Percentiles rank a stretch among this genome's conserved stretches.
Evolutionary conservation across 53 echinoderm and acorn worm species (phyloP).

Genomic region (Holothuria scabra): DNA sequence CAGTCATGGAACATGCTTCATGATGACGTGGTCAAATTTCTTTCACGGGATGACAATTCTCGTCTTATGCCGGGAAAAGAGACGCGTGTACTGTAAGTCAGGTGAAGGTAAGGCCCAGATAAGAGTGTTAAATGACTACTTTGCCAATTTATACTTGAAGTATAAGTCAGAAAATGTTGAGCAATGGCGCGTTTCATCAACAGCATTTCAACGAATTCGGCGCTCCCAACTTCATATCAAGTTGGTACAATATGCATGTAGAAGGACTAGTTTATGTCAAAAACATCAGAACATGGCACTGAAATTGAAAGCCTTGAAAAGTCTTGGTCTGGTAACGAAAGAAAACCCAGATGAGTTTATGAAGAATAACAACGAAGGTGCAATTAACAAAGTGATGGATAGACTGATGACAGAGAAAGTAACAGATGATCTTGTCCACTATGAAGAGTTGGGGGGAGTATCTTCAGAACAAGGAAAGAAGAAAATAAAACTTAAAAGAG

Average conservation of each 20-base stretch:
- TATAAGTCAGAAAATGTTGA: slow-evolving; percentile 29
- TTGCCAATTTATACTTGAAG: background rate
- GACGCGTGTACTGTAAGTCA: slow-evolving; percentile 8
- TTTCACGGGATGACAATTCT: background rate
- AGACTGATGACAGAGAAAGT: background rate
- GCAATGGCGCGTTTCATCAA: background rate
- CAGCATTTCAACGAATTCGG: slow-evolving; percentile 3
- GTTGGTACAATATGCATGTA: background rate
- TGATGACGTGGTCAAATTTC: no score
- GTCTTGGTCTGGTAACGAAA: no score
- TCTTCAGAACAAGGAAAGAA: background rate
- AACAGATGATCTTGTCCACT: background rate
- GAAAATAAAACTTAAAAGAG: background rate
- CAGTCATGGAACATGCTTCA: background rate
- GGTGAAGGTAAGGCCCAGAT: slow-evolving; percentile 10
- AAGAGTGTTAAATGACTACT: background rate
- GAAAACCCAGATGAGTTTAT: background rate
- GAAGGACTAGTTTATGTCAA: slow-evolving; percentile 40
- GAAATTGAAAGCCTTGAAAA: slow-evolving; percentile 21
- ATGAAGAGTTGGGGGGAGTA: background rate
- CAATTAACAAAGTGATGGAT: background rate
- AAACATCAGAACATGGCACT: slow-evolving; percentile 41
- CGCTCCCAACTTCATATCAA: background rate
- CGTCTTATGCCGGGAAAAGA: no score
- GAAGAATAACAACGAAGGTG: background rate